Base-by-base conservation (phyloP, 2,888 invertebrate genomes). In the Syritta pipiens region DNA sequence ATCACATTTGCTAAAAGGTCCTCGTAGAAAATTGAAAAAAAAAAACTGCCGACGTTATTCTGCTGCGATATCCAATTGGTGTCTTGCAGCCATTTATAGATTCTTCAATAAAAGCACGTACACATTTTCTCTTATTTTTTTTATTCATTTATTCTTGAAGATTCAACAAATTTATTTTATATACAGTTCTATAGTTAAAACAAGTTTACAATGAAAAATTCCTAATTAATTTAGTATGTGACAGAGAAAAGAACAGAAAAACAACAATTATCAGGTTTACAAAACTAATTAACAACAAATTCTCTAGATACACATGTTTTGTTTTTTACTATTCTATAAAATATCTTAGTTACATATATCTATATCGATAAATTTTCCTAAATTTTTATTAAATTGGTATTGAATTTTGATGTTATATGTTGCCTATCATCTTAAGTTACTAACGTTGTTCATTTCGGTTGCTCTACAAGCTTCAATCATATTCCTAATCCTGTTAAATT, bases 241-340 rank as follows among this genome's bases (percentile, higher is more conserved):
- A 49, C 40, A 40, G 32, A 37, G 14, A 37, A 37, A 10, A 37
- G 19, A 17, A 37, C 19, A 14, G 6, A 32, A 9, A 6, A 3
- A 17, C 19, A 37, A 7, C 14, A 12, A 22, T 60, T 60, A 6
- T 40, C 60, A 37, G 22, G 20, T 53, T 53, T 60, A 62, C 20
- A 71, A 60, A 71, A 62, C 53, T 71, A 62, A 71, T 62, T 30
- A 60, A 71, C 62, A 62, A 71, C 51, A 71, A 48, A 51, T 48
- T 35, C 28, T 24, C 12, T 30, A 9, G n/a, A 14, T 67, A 40
- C 19, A 20, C 1, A n/a, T n/a, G n/a, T n/a, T n/a, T n/a, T n/a
- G n/a, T n/a, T n/a, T n/a, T n/a, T 44, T n/a, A 59, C 20, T 44
- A n/a, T 44, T 22, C 46, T 35, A 24, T 19, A 46, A 59, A 14